Percentiles rank a stretch among this genome's conserved stretches.
Evolutionary conservation across 35 echinoderm and acorn worm genomes (phyloP).

Genomic region (Chiridota heheva): DNA sequence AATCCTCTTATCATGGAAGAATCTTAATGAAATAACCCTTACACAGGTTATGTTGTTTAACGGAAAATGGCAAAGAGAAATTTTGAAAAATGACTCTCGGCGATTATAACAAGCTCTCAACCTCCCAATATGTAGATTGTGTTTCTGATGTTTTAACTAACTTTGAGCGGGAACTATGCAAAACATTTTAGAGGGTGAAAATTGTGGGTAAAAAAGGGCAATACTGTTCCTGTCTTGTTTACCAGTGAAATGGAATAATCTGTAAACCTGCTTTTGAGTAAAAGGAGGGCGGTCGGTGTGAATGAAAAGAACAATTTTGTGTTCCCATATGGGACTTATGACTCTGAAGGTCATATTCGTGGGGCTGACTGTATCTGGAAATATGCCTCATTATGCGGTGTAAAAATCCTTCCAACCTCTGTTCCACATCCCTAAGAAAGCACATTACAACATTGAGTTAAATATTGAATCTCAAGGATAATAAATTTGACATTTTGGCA

Average conservation of each 20-base stretch:
- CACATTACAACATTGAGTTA: conserved; percentile 74
- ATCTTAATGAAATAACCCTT: conserved; percentile 50
- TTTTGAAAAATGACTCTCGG: conserved; percentile 55
- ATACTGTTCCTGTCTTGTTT: conserved; percentile 61
- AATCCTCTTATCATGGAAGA: conserved; percentile 46
- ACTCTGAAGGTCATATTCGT: conserved; percentile 44
- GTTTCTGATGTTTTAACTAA: conserved; percentile 27
- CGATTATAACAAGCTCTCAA: conserved; percentile 48
- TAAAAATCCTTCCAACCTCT: conserved; percentile 47
- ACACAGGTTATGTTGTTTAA: conserved; percentile 73
- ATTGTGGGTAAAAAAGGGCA: conserved; percentile 61
- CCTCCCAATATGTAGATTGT: conserved; percentile 36
- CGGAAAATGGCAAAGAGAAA: conserved; percentile 63
- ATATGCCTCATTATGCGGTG: conserved; percentile 18
- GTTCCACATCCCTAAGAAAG: conserved; percentile 67
- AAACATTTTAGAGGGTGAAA: conserved; percentile 46
- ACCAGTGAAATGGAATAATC: conserved; percentile 50
- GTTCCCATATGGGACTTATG: conserved; percentile 39
- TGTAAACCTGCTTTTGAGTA: conserved; percentile 25
- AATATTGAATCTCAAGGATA: conserved; percentile 70
- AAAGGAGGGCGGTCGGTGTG: conserved; percentile 42
- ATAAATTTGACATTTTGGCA: conserved; percentile 72
- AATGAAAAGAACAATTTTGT: conserved; percentile 33
- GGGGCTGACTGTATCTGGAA: conserved; percentile 45
- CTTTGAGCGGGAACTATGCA: conserved; percentile 54